Evolutionary conservation across 2,888 invertebrate genomes (phyloP).

Genomic region (Branchipolynoe longqiensis): DNA sequence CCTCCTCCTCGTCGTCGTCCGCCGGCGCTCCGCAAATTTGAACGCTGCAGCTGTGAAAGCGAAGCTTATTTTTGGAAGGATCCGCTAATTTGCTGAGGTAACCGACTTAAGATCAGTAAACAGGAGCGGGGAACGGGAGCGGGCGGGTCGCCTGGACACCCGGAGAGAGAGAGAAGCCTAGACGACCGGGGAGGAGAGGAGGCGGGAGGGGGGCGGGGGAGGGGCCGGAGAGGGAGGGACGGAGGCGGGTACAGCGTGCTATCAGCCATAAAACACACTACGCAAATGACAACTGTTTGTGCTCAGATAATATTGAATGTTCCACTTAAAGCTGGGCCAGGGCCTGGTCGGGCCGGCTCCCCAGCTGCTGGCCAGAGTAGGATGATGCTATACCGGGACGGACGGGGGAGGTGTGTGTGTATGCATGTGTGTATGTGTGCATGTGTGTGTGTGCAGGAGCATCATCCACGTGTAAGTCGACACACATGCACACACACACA

Average conservation of each 20-base stretch:
- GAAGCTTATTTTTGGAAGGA: constrained; percentile 43
- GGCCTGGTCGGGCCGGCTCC: constrained; percentile 1
- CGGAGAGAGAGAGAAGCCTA: no score
- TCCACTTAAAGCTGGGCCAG: constrained; percentile 45
- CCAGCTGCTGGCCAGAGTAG: not conserved
- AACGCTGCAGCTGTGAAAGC: constrained; percentile 51
- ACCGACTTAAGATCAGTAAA: constrained; percentile 48
- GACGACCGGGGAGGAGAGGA: no score
- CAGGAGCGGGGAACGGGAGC: constrained; percentile 24
- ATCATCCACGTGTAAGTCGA: constrained; percentile 4
- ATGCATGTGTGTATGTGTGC: not conserved
- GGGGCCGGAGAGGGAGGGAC: no score
- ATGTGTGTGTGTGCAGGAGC: not conserved
- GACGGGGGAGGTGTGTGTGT: not conserved
- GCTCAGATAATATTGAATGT: constrained; percentile 55
- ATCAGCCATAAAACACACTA: constrained; percentile 51
- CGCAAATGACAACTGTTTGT: constrained; percentile 55
- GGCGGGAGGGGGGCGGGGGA: no score
- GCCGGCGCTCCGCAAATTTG: constrained; percentile 39
- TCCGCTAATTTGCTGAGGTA: constrained; percentile 54
- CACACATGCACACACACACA: not conserved
- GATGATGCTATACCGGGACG: not conserved
- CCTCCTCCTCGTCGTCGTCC: no score
- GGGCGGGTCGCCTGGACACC: no score
- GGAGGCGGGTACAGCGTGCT: no score